phyloP scores from a whole-genome alignment of 2,797 vertebrate species.

The Bufotes viridis region DNA sequence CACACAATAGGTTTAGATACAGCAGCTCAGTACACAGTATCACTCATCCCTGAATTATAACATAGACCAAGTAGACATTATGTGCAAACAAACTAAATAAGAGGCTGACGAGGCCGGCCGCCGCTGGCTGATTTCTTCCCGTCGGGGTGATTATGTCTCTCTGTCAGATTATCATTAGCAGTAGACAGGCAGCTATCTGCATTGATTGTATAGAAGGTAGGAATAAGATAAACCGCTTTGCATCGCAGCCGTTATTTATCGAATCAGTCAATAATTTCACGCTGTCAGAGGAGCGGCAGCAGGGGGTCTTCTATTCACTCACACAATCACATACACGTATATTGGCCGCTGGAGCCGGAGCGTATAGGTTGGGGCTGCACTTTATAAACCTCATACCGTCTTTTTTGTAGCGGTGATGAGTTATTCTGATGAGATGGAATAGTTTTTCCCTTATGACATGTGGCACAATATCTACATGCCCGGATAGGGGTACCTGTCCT shows the following conservation, averaged over 20 bases:
- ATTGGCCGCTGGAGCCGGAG: conserved; percentile 20
- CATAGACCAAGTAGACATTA: background rate
- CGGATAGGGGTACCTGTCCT: background rate
- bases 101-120: background rate
- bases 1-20: no score
- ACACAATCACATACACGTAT: conserved; percentile 4
- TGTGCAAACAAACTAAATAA: background rate
- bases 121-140: background rate
- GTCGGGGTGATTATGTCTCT: background rate
- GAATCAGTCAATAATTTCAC: conserved; percentile 21
- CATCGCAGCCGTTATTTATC: conserved; percentile 2
- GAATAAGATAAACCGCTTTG: conserved; percentile 30
- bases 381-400: background rate
- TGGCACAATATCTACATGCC: background rate
- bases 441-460: conserved; percentile 22
- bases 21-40: background rate
- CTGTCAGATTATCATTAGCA: background rate
- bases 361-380: background rate
- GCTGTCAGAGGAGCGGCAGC: conserved; percentile 2
- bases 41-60: background rate
- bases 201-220: conserved; percentile 28
- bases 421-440: conserved; percentile 23
- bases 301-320: conserved; percentile 9
- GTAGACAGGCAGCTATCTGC: conserved; percentile 10
- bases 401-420: background rate